Evolutionary conservation across 2,797 vertebrate genomes (phyloP).

Genomic region (Simalia tracyae): DNA sequence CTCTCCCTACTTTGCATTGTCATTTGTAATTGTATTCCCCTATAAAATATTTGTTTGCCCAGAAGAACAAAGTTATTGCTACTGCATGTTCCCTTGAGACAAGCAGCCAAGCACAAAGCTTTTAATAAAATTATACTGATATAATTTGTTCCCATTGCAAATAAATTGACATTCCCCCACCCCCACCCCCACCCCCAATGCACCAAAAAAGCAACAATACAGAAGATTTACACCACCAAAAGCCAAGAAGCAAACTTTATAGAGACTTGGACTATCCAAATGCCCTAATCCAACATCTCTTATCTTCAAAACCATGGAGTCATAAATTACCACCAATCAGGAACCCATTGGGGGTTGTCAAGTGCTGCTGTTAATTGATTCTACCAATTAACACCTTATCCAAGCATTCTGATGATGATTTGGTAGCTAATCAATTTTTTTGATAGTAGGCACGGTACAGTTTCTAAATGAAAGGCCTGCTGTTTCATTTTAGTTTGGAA

Average conservation of each 20-base stretch:
- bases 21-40: constrained; percentile 21
- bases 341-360: constrained; percentile 55
- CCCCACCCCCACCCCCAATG: not conserved
- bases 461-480: constrained; percentile 61
- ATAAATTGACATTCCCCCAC: not conserved
- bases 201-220: constrained; percentile 15
- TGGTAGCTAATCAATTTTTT: constrained; percentile 70
- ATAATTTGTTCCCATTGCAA: constrained; percentile 31
- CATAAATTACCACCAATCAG: constrained; percentile 46
- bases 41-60: not conserved
- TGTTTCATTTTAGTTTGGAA: constrained; percentile 48
- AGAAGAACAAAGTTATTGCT: constrained; percentile 16
- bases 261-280: constrained; percentile 21
- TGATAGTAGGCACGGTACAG: constrained; percentile 63
- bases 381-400: constrained; percentile 69
- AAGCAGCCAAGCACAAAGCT: constrained; percentile 14
- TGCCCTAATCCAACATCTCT: constrained; percentile 41
- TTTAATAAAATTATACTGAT: constrained; percentile 34
- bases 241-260: not conserved
- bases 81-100: not conserved
- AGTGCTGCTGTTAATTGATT: constrained; percentile 71
- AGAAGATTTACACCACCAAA: constrained; percentile 30
- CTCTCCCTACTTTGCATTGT: not conserved
- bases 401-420: constrained; percentile 66
- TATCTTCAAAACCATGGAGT: constrained; percentile 55